These are phyloP conservation scores for Antitype chi DNA, from an alignment of 2,888 invertebrate genomes.

Conservation along the genomic window DNA sequence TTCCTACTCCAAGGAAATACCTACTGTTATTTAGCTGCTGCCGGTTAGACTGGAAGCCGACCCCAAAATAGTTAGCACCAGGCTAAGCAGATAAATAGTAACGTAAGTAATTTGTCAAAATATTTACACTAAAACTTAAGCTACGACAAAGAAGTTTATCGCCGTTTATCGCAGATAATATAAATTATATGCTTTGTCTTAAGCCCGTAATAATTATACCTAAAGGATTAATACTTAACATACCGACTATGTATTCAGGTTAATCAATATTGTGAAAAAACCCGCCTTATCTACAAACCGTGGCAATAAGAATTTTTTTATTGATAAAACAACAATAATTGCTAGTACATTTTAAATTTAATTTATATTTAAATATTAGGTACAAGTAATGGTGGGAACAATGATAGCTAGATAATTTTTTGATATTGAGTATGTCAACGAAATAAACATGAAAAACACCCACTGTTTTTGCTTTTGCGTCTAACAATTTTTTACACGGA, in stretches of 20 bases:
- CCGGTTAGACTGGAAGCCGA: not conserved
- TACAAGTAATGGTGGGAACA: no score
- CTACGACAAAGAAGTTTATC: not conserved
- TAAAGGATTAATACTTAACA: constrained; percentile 17
- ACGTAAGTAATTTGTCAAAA: not conserved
- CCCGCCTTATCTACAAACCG: constrained; percentile 10
- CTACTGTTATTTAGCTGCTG: not conserved
- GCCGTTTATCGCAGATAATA: not conserved
- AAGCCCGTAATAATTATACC: constrained; percentile 5
- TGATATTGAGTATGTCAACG: no score
- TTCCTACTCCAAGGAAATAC: no score
- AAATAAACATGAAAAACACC: no score
- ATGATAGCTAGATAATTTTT: no score
- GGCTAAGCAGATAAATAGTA: not conserved
- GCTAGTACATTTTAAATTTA: not conserved
- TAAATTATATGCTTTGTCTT: not conserved
- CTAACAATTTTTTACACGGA: no score
- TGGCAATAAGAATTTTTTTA: not conserved
- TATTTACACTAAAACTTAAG: not conserved
- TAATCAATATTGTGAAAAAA: constrained; percentile 28
- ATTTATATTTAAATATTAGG: not conserved
- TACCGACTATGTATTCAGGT: constrained; percentile 1
- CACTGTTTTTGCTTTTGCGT: no score
- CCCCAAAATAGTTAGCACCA: not conserved
- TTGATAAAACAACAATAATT: constrained; percentile 23